phyloP scores from a whole-genome alignment of 2,797 vertebrate genomes.

The Hipposideros larvatus region DNA sequence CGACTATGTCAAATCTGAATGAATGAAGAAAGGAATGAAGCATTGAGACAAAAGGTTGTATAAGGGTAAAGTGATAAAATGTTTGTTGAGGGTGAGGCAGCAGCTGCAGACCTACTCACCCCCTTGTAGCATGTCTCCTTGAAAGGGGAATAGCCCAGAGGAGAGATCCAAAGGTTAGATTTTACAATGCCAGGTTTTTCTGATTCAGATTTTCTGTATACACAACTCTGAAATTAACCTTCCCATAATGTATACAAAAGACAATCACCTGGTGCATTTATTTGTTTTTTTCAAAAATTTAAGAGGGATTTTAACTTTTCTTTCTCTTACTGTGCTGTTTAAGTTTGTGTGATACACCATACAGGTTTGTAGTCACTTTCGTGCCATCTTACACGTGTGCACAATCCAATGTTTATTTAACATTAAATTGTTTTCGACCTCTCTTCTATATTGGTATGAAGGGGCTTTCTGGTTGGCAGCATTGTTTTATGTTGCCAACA shows the following conservation, averaged over 20 bases:
- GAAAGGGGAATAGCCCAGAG: background rate
- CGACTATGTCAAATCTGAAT: background rate
- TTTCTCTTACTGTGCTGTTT: background rate
- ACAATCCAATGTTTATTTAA: slow-evolving; percentile 5
- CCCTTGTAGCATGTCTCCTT: background rate
- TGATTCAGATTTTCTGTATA: background rate
- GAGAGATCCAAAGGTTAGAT: background rate
- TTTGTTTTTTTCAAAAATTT: background rate
- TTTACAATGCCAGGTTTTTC: background rate
- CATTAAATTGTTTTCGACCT: background rate
- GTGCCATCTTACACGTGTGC: background rate
- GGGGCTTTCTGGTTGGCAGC: background rate
- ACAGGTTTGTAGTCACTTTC: background rate
- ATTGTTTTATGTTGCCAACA: slow-evolving; percentile 29
- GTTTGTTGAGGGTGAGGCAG: background rate
- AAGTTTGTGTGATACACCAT: background rate
- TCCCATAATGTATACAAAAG: background rate
- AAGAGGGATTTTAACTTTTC: background rate
- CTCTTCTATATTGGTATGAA: background rate
- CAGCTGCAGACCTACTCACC: too few species aligned
- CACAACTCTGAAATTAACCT: background rate
- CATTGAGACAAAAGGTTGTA: background rate
- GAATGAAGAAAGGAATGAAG: background rate
- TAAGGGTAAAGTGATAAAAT: background rate
- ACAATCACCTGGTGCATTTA: background rate